Evolutionary conservation across 1,140 invertebrate species (phyloP).

Genomic region (Lasioglossum baleicum): DNA sequence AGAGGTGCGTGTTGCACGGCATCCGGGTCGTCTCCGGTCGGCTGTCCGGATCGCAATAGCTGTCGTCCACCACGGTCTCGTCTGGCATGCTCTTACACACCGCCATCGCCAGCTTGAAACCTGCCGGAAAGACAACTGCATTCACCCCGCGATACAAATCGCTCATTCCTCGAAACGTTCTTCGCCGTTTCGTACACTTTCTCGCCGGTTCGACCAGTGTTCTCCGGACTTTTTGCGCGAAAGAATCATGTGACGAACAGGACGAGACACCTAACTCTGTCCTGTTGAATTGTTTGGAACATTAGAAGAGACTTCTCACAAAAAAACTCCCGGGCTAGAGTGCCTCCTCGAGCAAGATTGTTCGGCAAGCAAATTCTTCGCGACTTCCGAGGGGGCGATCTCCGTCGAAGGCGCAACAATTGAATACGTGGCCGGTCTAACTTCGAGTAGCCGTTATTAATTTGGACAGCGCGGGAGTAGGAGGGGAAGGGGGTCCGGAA

Average conservation of each 20-base stretch:
- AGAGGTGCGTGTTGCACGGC: slow-evolving; percentile 91
- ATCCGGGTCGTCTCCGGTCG: slow-evolving; percentile 88
- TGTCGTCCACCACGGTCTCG: slow-evolving; percentile 87
- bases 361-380: too few relatives aligned
- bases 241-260: too few relatives aligned
- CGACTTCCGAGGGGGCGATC: not conserved
- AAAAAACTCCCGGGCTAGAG: too few relatives aligned
- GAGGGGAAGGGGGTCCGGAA: not conserved
- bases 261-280: too few relatives aligned
- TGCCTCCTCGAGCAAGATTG: too few relatives aligned
- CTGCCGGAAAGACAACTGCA: slow-evolving; percentile 79
- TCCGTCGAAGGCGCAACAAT: too few relatives aligned
- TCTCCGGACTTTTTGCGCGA: too few relatives aligned
- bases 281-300: too few relatives aligned
- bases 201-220: too few relatives aligned
- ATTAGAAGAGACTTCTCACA: too few relatives aligned
- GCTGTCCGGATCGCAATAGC: slow-evolving; percentile 88
- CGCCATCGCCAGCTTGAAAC: slow-evolving; percentile 90
- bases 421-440: not conserved
- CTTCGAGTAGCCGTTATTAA: slow-evolving; percentile 36
- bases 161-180: not conserved
- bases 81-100: slow-evolving; percentile 88
- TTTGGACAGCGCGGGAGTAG: slow-evolving; percentile 17
- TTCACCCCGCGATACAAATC: not conserved
- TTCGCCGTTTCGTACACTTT: not conserved